Percentiles rank a stretch among this genome's conserved stretches.
Evolutionary conservation across 1,140 invertebrate species (phyloP).

Genomic region (Teleogryllus occipitalis): DNA sequence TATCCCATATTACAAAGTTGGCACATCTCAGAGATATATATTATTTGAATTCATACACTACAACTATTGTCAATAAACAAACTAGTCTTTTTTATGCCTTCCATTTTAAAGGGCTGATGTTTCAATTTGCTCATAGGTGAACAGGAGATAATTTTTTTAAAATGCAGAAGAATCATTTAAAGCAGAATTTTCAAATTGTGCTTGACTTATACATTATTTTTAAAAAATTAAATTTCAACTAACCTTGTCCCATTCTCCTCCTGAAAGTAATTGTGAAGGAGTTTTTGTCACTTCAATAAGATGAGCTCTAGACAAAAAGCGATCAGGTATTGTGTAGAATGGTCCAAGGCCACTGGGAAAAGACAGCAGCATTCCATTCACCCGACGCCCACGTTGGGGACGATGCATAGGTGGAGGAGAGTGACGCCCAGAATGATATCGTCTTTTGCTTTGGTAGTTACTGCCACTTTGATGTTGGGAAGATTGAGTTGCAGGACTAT

Average conservation of each 20-base stretch:
- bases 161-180: background rate
- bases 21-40: too few relatives aligned
- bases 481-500: background rate
- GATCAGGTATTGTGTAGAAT: background rate
- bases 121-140: too few relatives aligned
- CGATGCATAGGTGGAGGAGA: slow-evolving; percentile 13
- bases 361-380: slow-evolving; percentile 7
- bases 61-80: too few relatives aligned
- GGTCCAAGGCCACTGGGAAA: slow-evolving; percentile 7
- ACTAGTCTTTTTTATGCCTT: too few relatives aligned
- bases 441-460: slow-evolving; percentile 11
- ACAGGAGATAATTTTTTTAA: background rate
- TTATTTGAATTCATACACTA: too few relatives aligned
- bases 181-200: background rate
- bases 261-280: slow-evolving; percentile 2
- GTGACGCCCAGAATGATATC: slow-evolving; percentile 13
- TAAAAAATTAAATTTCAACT: background rate
- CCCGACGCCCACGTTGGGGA: background rate
- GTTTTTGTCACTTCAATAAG: slow-evolving; percentile 1
- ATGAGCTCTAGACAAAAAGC: background rate
- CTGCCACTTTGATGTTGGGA: background rate
- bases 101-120: too few relatives aligned
- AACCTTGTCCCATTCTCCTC: slow-evolving; percentile 14
- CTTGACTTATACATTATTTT: too few relatives aligned
- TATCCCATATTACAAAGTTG: too few relatives aligned